phyloP scores from a whole-genome alignment of 2,113 vertebrate species.

The Dolichotis patagonum region DNA sequence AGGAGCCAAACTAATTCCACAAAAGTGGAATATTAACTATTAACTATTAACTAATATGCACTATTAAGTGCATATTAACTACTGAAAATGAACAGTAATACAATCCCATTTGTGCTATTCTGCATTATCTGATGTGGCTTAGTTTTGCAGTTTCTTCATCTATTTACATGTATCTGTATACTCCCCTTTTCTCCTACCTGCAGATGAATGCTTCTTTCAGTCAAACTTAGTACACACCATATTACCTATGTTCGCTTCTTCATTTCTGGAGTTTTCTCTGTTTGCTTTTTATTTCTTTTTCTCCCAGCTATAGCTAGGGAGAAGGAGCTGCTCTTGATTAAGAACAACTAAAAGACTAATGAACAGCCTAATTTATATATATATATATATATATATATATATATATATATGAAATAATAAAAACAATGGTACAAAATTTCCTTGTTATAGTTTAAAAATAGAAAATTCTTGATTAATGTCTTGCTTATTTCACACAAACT shows the following conservation, averaged over 20 bases:
- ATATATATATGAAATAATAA: too few species aligned
- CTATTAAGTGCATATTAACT: conserved; percentile 88
- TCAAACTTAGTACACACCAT: background rate
- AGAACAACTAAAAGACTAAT: background rate
- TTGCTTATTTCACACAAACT: background rate
- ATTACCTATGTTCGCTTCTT: background rate
- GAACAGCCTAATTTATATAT: background rate
- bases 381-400: too few species aligned
- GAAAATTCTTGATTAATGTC: background rate
- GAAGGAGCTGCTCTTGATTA: background rate
- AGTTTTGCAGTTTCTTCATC: conserved; percentile 47
- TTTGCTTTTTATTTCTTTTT: background rate
- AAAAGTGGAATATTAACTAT: conserved; percentile 87
- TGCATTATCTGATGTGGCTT: conserved; percentile 58
- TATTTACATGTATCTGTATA: conserved; percentile 15
- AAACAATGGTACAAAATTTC: too few species aligned
- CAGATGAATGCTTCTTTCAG: background rate
- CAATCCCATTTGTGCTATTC: conserved; percentile 80
- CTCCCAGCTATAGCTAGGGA: background rate
- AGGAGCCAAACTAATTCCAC: conserved; percentile 88
- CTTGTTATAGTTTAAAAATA: background rate
- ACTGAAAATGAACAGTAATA: conserved; percentile 76
- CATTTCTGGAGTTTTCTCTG: background rate
- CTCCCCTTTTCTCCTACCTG: background rate
- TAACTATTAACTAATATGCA: too few species aligned